Conservation (phyloP, 2,797 vertebrate genomes). For the Schizothorax lantsangensis region DNA sequence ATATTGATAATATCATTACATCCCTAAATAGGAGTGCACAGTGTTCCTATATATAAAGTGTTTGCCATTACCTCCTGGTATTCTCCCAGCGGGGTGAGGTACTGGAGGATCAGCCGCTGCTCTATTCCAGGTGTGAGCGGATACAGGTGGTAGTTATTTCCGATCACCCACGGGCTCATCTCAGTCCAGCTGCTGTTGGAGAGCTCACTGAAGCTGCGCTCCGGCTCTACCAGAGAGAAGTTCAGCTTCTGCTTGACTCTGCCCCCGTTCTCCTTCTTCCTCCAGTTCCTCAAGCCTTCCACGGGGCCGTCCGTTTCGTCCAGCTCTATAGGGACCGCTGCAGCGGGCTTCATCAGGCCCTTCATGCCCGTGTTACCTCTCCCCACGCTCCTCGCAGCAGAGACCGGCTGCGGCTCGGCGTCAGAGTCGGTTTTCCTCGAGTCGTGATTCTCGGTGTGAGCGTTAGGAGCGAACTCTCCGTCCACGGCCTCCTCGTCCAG, state of each 20-base stretch:
- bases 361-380: conserved; percentile 83
- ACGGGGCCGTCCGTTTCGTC: conserved; percentile 66
- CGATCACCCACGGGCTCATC: conserved; percentile 99
- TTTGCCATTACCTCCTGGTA: conserved; percentile 90
- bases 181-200: conserved; percentile 99
- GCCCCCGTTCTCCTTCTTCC: conserved; percentile 83
- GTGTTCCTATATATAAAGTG: too few relatives aligned
- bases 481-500: conserved; percentile 95
- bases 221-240: conserved; percentile 89
- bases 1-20: too few relatives aligned
- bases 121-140: conserved; percentile 96
- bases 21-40: too few relatives aligned
- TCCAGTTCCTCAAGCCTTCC: conserved; percentile 68
- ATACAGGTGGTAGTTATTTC: conserved; percentile 95
- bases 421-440: not conserved
- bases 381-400: conserved; percentile 83
- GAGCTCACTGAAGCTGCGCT: conserved; percentile 90
- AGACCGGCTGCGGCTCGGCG: conserved; percentile 69
- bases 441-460: conserved; percentile 14
- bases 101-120: conserved; percentile 96
- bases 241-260: conserved; percentile 92
- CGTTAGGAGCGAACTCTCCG: conserved; percentile 66
- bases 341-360: conserved; percentile 80
- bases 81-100: conserved; percentile 95
- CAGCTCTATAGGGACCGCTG: conserved; percentile 61